These are phyloP conservation scores for Drosophila sechellia DNA, from an alignment of 1,140 invertebrate genomes.

Conservation along the genomic window DNA sequence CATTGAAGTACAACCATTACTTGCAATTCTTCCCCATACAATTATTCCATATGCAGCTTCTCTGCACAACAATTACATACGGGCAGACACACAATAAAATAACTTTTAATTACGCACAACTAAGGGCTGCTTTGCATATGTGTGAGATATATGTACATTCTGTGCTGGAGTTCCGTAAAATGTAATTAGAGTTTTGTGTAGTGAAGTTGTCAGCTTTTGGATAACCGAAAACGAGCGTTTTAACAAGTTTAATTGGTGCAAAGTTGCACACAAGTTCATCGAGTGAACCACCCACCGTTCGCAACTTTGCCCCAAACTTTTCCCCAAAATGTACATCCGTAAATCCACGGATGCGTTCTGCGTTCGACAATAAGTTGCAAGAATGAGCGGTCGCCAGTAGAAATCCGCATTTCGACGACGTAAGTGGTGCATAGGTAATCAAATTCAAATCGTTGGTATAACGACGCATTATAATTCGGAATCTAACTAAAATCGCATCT, in stretches of 20 bases:
- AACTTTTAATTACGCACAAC: constrained; percentile 81
- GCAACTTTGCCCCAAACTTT: constrained; percentile 60
- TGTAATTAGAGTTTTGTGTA: constrained; percentile 82
- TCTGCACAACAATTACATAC: constrained; percentile 4
- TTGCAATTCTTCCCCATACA: neutral
- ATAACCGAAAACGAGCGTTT: constrained; percentile 83
- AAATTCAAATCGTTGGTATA: no score
- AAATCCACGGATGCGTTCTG: constrained; percentile 5
- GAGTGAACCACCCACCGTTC: constrained; percentile 31
- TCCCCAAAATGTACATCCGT: constrained; percentile 25
- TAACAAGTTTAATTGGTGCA: constrained; percentile 83
- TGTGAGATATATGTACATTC: neutral
- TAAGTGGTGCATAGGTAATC: constrained; percentile 1
- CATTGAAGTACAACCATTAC: neutral
- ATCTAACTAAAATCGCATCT: no score
- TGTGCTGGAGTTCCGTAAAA: constrained; percentile 58
- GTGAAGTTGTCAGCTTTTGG: constrained; percentile 80
- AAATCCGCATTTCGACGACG: constrained; percentile 23
- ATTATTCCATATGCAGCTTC: no score
- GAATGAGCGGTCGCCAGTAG: constrained; percentile 32
- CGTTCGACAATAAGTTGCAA: constrained; percentile 27
- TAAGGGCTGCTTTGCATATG: constrained; percentile 51
- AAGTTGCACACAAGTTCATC: constrained; percentile 77
- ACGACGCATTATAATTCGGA: no score
- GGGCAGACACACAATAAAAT: constrained; percentile 71